These are phyloP conservation scores for Mellivora capensis DNA, from an alignment of 2,113 vertebrate genomes.

Conservation along the genomic window DNA sequence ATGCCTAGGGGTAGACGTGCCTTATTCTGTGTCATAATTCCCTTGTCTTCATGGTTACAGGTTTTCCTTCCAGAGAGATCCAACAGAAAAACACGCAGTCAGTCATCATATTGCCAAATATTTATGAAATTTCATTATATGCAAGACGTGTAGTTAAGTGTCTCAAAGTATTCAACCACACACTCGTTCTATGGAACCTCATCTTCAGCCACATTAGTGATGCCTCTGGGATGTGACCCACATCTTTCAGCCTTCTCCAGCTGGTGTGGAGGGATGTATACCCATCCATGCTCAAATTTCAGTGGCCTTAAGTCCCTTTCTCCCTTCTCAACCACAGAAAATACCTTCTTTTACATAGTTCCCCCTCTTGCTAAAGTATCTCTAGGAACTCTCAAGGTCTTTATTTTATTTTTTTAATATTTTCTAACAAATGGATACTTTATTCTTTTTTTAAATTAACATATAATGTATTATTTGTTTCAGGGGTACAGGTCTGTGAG, in stretches of 20 bases:
- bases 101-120: not conserved
- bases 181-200: not conserved
- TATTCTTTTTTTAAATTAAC: too few relatives aligned
- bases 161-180: not conserved
- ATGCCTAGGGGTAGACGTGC: accelerated
- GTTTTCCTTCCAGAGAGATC: not conserved
- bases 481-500: too few relatives aligned
- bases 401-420: too few relatives aligned
- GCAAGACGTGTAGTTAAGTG: not conserved
- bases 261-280: not conserved
- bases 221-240: too few relatives aligned
- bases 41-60: not conserved
- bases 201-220: not conserved
- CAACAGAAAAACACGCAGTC: not conserved
- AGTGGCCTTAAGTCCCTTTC: not conserved
- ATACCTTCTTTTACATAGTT: not conserved
- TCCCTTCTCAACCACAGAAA: not conserved
- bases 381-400: not conserved
- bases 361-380: not conserved
- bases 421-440: too few relatives aligned
- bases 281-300: not conserved
- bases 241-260: not conserved
- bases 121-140: not conserved
- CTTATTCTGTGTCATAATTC: not conserved
- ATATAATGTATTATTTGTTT: too few relatives aligned